Base-by-base conservation (phyloP, 2,797 vertebrate genomes). In the Amphiprion clarkii region DNA sequence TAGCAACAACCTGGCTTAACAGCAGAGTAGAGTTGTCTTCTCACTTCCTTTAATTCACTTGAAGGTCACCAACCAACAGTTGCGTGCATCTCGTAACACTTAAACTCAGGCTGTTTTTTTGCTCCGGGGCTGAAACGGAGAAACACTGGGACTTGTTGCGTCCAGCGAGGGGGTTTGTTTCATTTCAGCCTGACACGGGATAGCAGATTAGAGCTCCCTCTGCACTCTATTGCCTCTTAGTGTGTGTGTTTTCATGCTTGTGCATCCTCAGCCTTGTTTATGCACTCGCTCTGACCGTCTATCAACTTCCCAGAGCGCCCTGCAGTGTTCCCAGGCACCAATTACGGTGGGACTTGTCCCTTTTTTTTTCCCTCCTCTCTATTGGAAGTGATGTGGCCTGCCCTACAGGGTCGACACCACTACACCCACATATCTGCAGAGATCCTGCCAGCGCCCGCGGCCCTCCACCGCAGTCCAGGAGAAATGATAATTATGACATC, bases 401-500 rank as follows among this genome's bases (percentile, higher is more conserved):
- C 70, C 90, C 88, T 87, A 61, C 78, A 84, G 88, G 89, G 84
- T 88, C 82, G 71, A 83, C 87, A 88, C 82, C 79, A 85, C 81
- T 84, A 89, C 90, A 78, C 88, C 88, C 88, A 90, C 90, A 57
- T 74, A 90, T 87, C 85, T 76, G 87, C 73, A 67, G 76, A 76
- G 79, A 83, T 83, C 58, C 83, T 87, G 75, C 88, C 84, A 76
- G 78, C 1, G 83, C 81, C 85, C 29, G 31, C 69, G 65, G 87
- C 82, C 76, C 83, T 89, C 78, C 85, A 76, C 74, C 62, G 76
- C 78, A 62, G 71, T 82, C 79, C 87, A 76, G 69, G 74, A 85
- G 88, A 90, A 88, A 90, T 90, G 74, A 89, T 89, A 90, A 90
- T 89, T 87, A 85, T 84, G 88, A 89, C 86, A 89, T 90, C 88